These are phyloP conservation scores for Drosophila simulans DNA, from an alignment of 1,140 invertebrate genomes.

Conservation along the genomic window DNA sequence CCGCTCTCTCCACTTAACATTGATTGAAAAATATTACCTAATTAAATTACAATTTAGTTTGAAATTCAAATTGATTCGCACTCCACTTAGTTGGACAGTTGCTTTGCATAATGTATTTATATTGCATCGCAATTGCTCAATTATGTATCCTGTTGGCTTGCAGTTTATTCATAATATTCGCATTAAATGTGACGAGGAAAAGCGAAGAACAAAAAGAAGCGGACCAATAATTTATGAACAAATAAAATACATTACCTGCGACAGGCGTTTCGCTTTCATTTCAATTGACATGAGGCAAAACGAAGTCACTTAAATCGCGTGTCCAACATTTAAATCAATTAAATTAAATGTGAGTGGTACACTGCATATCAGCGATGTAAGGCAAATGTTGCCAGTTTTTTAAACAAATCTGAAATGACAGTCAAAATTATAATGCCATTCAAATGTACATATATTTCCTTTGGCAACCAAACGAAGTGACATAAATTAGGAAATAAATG, in stretches of 20 bases:
- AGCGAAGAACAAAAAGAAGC: slow-evolving; percentile 8
- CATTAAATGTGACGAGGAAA: slow-evolving; percentile 37
- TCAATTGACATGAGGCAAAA: slow-evolving; percentile 59
- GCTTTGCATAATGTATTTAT: slow-evolving; percentile 68
- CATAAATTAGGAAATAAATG: background rate
- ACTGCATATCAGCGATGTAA: background rate
- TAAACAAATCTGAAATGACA: background rate
- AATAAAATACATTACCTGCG: slow-evolving; percentile 45
- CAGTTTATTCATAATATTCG: slow-evolving; percentile 34
- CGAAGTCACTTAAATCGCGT: slow-evolving; percentile 57
- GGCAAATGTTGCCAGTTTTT: background rate
- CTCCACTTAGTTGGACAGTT: slow-evolving; percentile 29
- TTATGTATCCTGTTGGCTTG: slow-evolving; percentile 58
- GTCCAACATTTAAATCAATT: slow-evolving; percentile 53
- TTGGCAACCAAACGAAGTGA: no score
- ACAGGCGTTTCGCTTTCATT: slow-evolving; percentile 58
- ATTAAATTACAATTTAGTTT: slow-evolving; percentile 35
- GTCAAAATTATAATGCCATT: background rate
- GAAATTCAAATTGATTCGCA: slow-evolving; percentile 41
- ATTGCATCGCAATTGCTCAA: slow-evolving; percentile 56
- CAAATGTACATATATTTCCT: no score
- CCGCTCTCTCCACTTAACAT: slow-evolving; percentile 21
- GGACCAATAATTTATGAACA: slow-evolving; percentile 17
- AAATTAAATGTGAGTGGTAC: slow-evolving; percentile 3
- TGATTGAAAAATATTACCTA: slow-evolving; percentile 26